phyloP scores from a whole-genome alignment of 2,797 vertebrate genomes.

The Telmatherina bonti region DNA sequence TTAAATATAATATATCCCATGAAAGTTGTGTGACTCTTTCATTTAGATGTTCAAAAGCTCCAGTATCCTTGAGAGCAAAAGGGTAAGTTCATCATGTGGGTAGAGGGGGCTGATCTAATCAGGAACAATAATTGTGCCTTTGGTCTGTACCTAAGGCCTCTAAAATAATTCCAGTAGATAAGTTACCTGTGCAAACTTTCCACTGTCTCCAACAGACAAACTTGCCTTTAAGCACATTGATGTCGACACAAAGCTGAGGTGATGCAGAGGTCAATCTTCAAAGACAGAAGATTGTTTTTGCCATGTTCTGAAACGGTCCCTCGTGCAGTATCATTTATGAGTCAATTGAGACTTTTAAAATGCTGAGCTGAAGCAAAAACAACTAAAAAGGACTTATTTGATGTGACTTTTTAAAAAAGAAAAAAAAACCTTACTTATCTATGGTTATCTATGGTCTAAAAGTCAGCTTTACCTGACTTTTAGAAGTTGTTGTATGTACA shows the following conservation, averaged over 20 bases:
- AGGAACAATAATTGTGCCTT: slow-evolving; percentile 44
- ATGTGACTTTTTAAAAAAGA: too few species aligned
- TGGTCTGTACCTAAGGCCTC: slow-evolving; percentile 12
- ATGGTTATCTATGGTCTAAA: too few species aligned
- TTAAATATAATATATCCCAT: slow-evolving; percentile 8
- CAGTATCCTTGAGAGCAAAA: too few species aligned
- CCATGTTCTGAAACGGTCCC: slow-evolving; percentile 40
- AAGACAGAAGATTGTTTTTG: slow-evolving; percentile 20
- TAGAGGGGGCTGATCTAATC: slow-evolving; percentile 45
- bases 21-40: slow-evolving; percentile 8
- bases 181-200: slow-evolving; percentile 46
- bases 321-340: slow-evolving; percentile 2
- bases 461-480: slow-evolving; percentile 29
- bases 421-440: too few species aligned
- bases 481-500: background rate
- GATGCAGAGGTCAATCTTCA: background rate
- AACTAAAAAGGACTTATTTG: too few species aligned
- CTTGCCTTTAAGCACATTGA: slow-evolving; percentile 19
- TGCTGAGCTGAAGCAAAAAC: background rate
- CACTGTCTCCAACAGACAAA: slow-evolving; percentile 6
- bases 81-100: slow-evolving; percentile 15
- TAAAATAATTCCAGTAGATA: slow-evolving; percentile 41
- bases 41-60: slow-evolving; percentile 39
- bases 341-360: background rate
- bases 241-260: background rate